phyloP scores from a whole-genome alignment of 2,113 vertebrate species.

The Hyla sarda region DNA sequence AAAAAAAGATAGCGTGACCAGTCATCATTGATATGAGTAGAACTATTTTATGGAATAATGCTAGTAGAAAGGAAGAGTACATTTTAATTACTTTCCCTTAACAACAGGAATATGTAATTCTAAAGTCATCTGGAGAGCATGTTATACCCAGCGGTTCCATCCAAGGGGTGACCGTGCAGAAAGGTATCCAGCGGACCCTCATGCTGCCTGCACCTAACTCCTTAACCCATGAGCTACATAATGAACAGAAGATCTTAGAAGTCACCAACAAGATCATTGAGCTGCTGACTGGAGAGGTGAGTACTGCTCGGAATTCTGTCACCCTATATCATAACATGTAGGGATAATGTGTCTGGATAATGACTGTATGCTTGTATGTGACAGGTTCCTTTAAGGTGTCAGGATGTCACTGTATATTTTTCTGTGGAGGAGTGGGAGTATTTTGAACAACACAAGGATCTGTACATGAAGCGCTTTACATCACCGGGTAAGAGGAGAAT shows the following conservation, averaged over 20 bases:
- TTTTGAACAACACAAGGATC: slow-evolving; percentile 6
- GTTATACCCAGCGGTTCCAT: neutral
- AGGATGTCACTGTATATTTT: neutral
- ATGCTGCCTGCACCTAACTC: neutral
- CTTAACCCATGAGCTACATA: neutral
- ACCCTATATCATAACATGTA: no score
- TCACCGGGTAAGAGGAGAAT: neutral
- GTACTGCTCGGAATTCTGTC: neutral
- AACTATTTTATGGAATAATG: neutral
- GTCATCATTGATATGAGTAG: neutral
- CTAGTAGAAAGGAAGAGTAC: no score
- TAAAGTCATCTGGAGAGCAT: slow-evolving; percentile 12
- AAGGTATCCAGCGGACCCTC: neutral
- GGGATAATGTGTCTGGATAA: neutral
- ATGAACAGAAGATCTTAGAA: slow-evolving; percentile 29
- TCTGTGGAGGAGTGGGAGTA: slow-evolving; percentile 15
- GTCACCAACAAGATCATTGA: slow-evolving; percentile 1
- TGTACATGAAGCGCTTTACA: neutral
- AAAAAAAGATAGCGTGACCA: neutral
- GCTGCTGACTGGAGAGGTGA: slow-evolving; percentile 2
- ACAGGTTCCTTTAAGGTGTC: neutral
- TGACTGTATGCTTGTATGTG: neutral
- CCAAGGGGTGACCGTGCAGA: neutral
- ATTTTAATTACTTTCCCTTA: neutral
- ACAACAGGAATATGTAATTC: slow-evolving; percentile 2